Evolutionary conservation across 2,888 invertebrate genomes (phyloP), one percentile per base, ranked within the genome.

Genomic region (Drosophila anomalipes): DNA sequence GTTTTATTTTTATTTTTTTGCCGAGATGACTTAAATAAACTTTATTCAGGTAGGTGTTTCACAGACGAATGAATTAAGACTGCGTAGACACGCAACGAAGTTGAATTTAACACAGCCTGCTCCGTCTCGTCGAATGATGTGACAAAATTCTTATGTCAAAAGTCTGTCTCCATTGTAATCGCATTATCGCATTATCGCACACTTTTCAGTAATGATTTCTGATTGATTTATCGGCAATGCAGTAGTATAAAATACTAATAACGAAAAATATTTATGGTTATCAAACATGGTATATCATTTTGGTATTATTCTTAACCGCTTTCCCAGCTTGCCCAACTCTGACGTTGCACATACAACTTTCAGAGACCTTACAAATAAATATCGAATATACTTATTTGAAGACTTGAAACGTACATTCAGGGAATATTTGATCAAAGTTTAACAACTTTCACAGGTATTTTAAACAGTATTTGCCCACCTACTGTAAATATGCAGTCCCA

Each of bases 11-110:
- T 39, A 49, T 28, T 58, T 39, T 47, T 57, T 66, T 39, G 19
- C 26, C 56, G 56, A 37, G 37, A 56, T 28, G 37, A 19, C 39
- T 75, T 41, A 60, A 58, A 33, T 62, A 67, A 67, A 73, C 72
- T 70, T 73, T 83, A 56, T 83, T 61, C 87, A 64, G 70, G 70
- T 56, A 57, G 69, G 57, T 71, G 82, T 67, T 66, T 52, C 53
- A 66, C 41, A 52, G 60, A 63, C 67, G 88, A 83, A 70, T 83
- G 82, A 82, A 10, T 49, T 58, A 19, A 9, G 14, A 28, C 6
- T 28, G 22, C 12, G 28, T 6, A 4, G 33, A 35, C 60, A 30
- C 57, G 26, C 2, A 47, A 9, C 4, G 26, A 47, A 26, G 1
- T 57, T 39, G 56, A 32, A 52, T 9, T 10, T 59, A 35, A 1